Conservation (phyloP, 2,797 vertebrate species). For the Chiloscyllium punctatum region DNA sequence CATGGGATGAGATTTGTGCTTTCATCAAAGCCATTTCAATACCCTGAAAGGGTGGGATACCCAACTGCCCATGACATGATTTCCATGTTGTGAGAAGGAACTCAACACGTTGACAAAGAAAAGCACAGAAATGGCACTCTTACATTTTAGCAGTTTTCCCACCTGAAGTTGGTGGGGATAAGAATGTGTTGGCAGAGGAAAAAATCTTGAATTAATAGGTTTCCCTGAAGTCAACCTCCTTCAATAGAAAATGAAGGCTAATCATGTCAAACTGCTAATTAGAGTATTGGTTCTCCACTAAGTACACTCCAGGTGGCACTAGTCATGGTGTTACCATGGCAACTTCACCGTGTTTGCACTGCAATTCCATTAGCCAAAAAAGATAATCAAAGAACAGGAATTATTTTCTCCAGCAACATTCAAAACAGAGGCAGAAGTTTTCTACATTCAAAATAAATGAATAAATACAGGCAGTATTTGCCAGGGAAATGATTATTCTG, state of each 20-base stretch:
- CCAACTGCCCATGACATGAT: background rate
- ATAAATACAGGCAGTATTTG: background rate
- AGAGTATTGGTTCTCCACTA: background rate
- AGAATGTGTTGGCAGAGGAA: slow-evolving; percentile 39
- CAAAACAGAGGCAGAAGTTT: background rate
- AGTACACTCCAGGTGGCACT: slow-evolving; percentile 8
- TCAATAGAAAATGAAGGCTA: background rate
- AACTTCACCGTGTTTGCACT: background rate
- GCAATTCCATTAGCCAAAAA: background rate
- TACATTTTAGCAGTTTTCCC: background rate
- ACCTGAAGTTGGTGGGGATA: background rate
- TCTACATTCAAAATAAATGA: background rate
- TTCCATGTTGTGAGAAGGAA: background rate
- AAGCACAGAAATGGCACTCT: background rate
- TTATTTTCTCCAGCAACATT: background rate
- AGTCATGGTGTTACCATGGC: background rate
- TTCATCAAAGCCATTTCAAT: background rate
- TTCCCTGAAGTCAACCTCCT: background rate
- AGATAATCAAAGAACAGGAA: background rate
- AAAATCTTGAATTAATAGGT: background rate
- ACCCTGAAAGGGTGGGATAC: background rate
- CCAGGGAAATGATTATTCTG: background rate
- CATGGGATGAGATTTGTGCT: background rate
- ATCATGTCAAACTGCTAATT: slow-evolving; percentile 18
- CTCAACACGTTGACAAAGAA: background rate